Conservation (phyloP, 2,888 invertebrate genomes). For the Drosophila lacicola region DNA sequence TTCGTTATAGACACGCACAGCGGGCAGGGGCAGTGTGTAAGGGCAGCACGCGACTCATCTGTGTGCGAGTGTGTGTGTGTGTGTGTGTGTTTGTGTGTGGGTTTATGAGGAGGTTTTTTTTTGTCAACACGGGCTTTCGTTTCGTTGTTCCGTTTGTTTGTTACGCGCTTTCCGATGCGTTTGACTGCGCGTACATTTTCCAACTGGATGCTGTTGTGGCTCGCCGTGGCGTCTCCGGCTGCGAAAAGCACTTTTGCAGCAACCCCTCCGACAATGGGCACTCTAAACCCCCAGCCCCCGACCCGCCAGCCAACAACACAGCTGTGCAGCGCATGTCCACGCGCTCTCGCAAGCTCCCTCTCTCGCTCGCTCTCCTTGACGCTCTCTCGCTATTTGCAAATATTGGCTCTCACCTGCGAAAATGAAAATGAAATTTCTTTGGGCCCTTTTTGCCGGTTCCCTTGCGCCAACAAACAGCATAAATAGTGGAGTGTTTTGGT, state of each 20-base stretch:
- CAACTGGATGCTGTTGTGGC: constrained; percentile 83
- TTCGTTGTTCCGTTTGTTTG: constrained; percentile 28
- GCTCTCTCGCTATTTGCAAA: constrained; percentile 7
- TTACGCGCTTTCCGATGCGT: constrained; percentile 75
- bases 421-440: constrained; percentile 76
- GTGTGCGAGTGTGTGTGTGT: constrained; percentile 18
- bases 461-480: constrained; percentile 26
- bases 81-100: constrained; percentile 16
- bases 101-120: constrained; percentile 27
- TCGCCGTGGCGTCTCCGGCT: constrained; percentile 45
- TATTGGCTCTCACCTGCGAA: constrained; percentile 70
- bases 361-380: constrained; percentile 15
- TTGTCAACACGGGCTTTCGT: constrained; percentile 62
- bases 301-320: neutral
- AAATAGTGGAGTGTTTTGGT: constrained; percentile 62
- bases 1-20: constrained; percentile 64
- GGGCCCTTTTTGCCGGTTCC: constrained; percentile 52
- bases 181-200: constrained; percentile 80
- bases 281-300: constrained; percentile 7
- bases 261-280: constrained; percentile 46
- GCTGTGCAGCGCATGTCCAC: constrained; percentile 58
- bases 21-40: constrained; percentile 37
- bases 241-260: constrained; percentile 50
- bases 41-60: constrained; percentile 68
- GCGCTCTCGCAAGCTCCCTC: constrained; percentile 30